Evolutionary conservation across 2,113 vertebrate species (phyloP), one percentile per base, ranked within the genome.

Genomic region (Kryptolebias marmoratus): DNA sequence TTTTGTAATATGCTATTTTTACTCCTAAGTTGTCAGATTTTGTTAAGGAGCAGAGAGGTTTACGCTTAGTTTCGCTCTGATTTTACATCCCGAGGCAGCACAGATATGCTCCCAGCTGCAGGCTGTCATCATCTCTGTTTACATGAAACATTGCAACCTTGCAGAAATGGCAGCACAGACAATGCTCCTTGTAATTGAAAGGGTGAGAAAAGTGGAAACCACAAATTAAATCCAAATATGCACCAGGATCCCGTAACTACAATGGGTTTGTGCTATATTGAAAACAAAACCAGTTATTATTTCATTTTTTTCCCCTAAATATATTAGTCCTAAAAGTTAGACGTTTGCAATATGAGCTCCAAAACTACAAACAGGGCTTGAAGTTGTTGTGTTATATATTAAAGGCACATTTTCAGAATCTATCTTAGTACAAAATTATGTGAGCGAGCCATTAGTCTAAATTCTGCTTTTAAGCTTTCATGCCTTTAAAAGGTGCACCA

Each of bases 401-500:
- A 30, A 15, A 22, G 49, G 16, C 11, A 28, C n/a, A 2, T 47
- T 13, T 59, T 13, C 44, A 3, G 22, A 60, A 47, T 50, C 16
- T 66, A 3, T 68, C 16, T 27, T 1, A 6, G 15, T 31, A 18
- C 22, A 63, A 36, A 66, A 47, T 11, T 9, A 22, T 31, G 47
- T 28, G 54, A 53, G 55, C 57, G 56, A 68, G 18, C 55, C 57
- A 48, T 61, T 44, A 59, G 27, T 55, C 13, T 75, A 49, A 70
- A 59, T 63, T 60, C 5, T 0, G 11, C 36, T 72, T 59, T 68
- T 18, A 71, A 50, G 71, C 42, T 36, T 77, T 61, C 1, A 45
- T 52, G 45, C 61, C 61, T 45, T 81, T 68, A 69, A 74, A 71
- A 83, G 42, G 22, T 77, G 42, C 39, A 77, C 68, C 69, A 72